Evolutionary conservation across 2,113 vertebrate species (phyloP).

Genomic region (Sprattus sprattus): DNA sequence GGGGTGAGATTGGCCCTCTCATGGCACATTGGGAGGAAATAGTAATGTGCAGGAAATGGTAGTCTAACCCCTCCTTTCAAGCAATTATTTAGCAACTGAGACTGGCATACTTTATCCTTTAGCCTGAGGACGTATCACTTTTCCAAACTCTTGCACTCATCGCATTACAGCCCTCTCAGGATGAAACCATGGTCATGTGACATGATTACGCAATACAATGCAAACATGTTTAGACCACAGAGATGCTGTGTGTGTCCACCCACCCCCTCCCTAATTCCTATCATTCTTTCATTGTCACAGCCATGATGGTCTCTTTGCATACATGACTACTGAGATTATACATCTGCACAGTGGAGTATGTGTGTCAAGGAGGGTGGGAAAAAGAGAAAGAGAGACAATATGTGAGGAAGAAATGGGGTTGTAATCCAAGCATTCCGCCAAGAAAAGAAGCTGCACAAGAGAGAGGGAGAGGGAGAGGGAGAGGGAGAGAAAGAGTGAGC

Average conservation of each 20-base stretch:
- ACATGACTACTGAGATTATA: background rate
- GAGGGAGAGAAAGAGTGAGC: background rate
- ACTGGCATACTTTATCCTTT: background rate
- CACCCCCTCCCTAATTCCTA: background rate
- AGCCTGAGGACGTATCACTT: background rate
- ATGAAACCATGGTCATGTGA: constrained; percentile 28
- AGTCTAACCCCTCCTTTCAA: background rate
- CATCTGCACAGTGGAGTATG: background rate
- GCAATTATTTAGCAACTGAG: background rate
- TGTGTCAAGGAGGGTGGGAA: background rate
- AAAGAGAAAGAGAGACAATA: background rate
- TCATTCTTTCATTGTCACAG: background rate
- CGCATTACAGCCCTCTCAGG: background rate
- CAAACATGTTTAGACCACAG: constrained; percentile 4
- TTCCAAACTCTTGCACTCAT: background rate
- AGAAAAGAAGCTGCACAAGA: background rate
- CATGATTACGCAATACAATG: constrained; percentile 20
- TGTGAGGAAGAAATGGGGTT: background rate
- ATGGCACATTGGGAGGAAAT: background rate
- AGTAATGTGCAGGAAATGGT: background rate
- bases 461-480: background rate
- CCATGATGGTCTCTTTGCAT: background rate
- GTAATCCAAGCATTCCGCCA: background rate
- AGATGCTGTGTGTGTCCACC: background rate
- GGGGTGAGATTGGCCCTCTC: background rate